These are phyloP conservation scores for Apamea monoglypha DNA, from an alignment of 2,888 invertebrate species.

Conservation along the genomic window DNA sequence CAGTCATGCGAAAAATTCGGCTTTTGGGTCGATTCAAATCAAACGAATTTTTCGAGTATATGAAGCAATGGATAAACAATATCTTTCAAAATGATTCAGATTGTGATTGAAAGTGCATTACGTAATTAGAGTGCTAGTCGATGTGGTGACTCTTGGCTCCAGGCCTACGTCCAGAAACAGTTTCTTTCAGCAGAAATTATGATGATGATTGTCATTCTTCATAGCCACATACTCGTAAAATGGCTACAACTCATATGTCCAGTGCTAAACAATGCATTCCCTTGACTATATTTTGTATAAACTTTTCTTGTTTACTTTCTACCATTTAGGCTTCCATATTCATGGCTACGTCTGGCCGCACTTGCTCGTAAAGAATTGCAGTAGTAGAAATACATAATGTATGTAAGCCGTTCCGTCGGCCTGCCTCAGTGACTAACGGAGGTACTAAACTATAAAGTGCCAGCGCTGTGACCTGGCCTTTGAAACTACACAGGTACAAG, in stretches of 20 bases:
- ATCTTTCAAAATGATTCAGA: not conserved
- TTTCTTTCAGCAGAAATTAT: not conserved
- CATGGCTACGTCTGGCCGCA: slow-evolving; percentile 38
- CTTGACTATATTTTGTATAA: not conserved
- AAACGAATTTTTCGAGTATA: not conserved
- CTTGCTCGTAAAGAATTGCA: slow-evolving; percentile 51
- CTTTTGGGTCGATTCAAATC: no score
- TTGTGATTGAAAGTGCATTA: no score
- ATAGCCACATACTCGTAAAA: not conserved
- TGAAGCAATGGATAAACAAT: not conserved
- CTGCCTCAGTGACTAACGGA: slow-evolving; percentile 34
- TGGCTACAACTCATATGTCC: not conserved
- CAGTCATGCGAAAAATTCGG: no score
- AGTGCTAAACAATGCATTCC: not conserved
- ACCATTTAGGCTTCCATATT: slow-evolving; percentile 50
- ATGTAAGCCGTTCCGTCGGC: slow-evolving; percentile 25
- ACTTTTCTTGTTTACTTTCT: slow-evolving; percentile 21
- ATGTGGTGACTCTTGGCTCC: not conserved
- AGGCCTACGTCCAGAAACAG: not conserved
- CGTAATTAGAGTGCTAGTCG: no score
- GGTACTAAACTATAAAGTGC: slow-evolving; percentile 51
- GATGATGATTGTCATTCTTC: not conserved
- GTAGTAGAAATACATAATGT: slow-evolving; percentile 55
- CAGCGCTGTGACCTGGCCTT: slow-evolving; percentile 22
- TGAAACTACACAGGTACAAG: slow-evolving; percentile 17